Conservation (phyloP, 1,140 invertebrate genomes). For the Drosophila carrolli region DNA sequence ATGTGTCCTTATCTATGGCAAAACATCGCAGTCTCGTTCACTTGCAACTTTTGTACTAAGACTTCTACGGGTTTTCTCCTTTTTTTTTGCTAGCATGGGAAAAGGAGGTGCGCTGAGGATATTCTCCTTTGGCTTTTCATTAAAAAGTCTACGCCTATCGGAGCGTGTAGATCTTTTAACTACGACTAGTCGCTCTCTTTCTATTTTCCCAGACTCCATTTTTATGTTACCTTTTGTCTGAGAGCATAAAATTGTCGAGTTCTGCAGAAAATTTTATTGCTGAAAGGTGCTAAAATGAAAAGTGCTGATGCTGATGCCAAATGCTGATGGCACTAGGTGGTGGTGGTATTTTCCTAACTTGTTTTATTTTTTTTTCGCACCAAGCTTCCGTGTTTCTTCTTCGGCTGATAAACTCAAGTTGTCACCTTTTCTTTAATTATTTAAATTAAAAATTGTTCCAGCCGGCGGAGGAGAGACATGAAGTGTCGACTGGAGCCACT, state of each 20-base stretch:
- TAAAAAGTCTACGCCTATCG: constrained; percentile 72
- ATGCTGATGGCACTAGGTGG: constrained; percentile 41
- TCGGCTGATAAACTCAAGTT: constrained; percentile 33
- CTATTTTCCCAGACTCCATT: constrained; percentile 6
- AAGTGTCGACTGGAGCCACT: constrained; percentile 58
- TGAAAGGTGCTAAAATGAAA: constrained; percentile 82
- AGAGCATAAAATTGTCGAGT: constrained; percentile 72
- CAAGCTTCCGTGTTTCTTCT: constrained; percentile 13
- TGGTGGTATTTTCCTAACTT: constrained; percentile 13
- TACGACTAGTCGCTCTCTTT: constrained; percentile 40
- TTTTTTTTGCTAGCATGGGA: constrained; percentile 4
- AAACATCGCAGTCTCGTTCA: constrained; percentile 40
- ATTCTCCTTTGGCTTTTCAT: constrained; percentile 68
- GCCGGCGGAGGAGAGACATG: constrained; percentile 36
- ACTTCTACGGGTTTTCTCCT: constrained; percentile 14
- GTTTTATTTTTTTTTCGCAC: neutral
- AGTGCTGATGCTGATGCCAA: constrained; percentile 78
- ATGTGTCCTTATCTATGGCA: constrained; percentile 38
- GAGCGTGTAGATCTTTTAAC: constrained; percentile 64
- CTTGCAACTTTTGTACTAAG: constrained; percentile 30
- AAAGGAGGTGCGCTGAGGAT: neutral
- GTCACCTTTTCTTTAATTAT: constrained; percentile 71
- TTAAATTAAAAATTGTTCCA: constrained; percentile 76
- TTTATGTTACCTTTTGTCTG: constrained; percentile 74
- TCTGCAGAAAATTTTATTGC: constrained; percentile 80